A percentile compares a stretch with the other conserved stretches of the same genome.
Conservation (phyloP, 2,888 invertebrate genomes). For the Ophonus ardosiacus region DNA sequence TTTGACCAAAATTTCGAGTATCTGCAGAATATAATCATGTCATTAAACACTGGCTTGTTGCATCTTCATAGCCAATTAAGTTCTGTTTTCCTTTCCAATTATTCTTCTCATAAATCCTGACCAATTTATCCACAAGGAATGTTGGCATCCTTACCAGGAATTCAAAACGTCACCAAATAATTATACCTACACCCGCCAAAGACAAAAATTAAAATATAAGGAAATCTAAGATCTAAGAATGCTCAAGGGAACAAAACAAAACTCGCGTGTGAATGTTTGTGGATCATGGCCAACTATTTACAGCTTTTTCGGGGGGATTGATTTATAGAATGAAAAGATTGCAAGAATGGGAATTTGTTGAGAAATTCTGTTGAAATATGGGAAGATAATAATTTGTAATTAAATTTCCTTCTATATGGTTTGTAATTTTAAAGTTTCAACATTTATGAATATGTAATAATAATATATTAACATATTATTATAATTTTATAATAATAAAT, state of each 20-base stretch:
- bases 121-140: neutral
- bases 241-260: constrained; percentile 1
- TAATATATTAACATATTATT: neutral
- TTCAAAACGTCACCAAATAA: constrained; percentile 7
- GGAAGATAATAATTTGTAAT: neutral
- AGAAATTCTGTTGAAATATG: neutral
- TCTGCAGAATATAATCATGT: no score
- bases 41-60: neutral
- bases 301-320: constrained; percentile 19
- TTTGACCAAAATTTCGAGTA: no score
- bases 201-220: neutral
- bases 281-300: constrained; percentile 23
- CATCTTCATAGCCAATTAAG: constrained; percentile 10
- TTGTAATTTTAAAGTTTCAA: neutral
- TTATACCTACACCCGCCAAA: neutral
- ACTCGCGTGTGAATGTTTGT: constrained; percentile 8
- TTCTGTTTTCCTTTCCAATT: neutral
- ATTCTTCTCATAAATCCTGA: constrained; percentile 5
- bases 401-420: neutral
- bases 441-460: neutral
- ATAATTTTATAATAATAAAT: neutral
- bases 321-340: neutral
- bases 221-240: neutral
- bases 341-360: neutral
- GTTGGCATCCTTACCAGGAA: constrained; percentile 1